Evolutionary conservation across 2,888 invertebrate genomes (phyloP), one percentile per base, ranked within the genome.

Genomic region (Aphodius sticticus): DNA sequence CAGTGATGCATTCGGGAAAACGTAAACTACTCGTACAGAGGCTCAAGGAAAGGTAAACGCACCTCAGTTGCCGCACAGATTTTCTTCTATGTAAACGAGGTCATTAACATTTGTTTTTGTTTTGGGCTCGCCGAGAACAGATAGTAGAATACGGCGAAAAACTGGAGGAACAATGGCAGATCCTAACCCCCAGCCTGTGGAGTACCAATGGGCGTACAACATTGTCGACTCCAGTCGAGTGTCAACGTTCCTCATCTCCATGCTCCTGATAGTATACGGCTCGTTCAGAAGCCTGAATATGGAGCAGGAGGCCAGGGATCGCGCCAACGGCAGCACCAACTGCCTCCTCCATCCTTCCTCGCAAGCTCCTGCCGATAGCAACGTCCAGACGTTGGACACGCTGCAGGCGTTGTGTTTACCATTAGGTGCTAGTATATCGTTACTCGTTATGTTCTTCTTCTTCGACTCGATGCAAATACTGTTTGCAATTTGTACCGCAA

Each of bases 381-480:
- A 88, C 80, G 95, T 98, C 83, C 98, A 98, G 90, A 98, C 98
- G 0, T 91, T 99, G 88, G 98, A 98, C 90, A 97, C 97, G 81
- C 96, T 98, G 95, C 99, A 99, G 90, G 99, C 98, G 85, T 92
- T 99, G 86, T 98, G 98, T 91, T 93, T 99, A 89, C 99, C 99
- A 80, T 92, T 97, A 83, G 98, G 98, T 87, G 98, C 99, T 85
- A 98, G 98, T 82, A 95, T 98, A 85, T 98, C 98, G 81, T 92
- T 99, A 83, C 94, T 99, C 82, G 94, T 99, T 87, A 99, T 99
- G 98, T 99, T 99, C 90, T 98, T 99, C 92, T 99, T 98, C 91
- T 99, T 99, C 88, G 99, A 99, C 91, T 98, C 98, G 79, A 97
- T 99, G 96, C 99, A 99, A 91, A 96, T 96, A 92, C 93, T 95